These are phyloP conservation scores for Tetropium fuscum DNA, from an alignment of 2,888 invertebrate species.

Conservation along the genomic window DNA sequence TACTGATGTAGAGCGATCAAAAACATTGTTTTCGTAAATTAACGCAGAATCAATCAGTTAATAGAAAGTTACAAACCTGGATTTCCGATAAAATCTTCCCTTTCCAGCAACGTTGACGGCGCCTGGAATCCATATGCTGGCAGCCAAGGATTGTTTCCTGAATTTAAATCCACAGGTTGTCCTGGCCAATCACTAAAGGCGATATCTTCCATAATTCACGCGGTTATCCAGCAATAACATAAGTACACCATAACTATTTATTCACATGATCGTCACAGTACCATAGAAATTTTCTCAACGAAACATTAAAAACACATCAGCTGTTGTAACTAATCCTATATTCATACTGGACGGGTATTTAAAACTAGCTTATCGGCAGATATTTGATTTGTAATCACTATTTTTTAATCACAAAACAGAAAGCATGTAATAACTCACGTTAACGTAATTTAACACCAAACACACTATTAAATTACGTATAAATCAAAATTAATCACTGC, in stretches of 20 bases:
- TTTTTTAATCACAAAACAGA: not conserved
- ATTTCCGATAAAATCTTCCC: constrained; percentile 73
- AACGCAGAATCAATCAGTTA: too few species aligned
- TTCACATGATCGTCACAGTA: constrained; percentile 20
- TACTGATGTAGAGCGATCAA: too few species aligned
- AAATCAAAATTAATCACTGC: too few species aligned
- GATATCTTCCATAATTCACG: constrained; percentile 69
- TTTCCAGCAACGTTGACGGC: constrained; percentile 69
- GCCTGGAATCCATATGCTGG: constrained; percentile 84
- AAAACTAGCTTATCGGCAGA: not conserved
- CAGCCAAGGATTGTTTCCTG: constrained; percentile 81
- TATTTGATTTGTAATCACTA: not conserved
- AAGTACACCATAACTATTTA: constrained; percentile 11
- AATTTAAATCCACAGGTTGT: constrained; percentile 68
- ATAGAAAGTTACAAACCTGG: constrained; percentile 69
- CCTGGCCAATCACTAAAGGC: constrained; percentile 75
- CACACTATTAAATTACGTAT: too few species aligned
- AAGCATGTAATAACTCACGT: not conserved
- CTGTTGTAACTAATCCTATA: not conserved
- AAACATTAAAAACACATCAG: not conserved
- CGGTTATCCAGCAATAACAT: constrained; percentile 51
- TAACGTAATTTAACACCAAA: constrained; percentile 1
- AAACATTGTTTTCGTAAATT: not conserved
- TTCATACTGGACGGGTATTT: too few species aligned
- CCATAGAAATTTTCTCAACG: not conserved